A percentile compares a stretch with the other conserved stretches of the same genome.
Evolutionary conservation across 2,113 vertebrate species (phyloP).

Genomic region (Semnopithecus entellus): DNA sequence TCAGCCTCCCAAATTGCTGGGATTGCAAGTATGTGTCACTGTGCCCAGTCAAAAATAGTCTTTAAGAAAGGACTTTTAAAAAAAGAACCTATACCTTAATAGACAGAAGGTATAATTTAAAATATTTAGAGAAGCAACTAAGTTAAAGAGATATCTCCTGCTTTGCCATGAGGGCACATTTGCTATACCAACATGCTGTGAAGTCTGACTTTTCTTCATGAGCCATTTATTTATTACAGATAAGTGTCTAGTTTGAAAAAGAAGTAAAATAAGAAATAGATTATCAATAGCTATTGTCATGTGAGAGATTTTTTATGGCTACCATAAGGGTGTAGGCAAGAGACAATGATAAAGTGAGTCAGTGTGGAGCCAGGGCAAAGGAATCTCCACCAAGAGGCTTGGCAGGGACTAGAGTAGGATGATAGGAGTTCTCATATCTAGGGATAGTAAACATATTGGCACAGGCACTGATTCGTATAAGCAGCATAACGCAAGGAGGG

Average conservation of each 20-base stretch:
- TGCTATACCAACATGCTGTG: not conserved
- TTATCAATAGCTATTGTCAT: not conserved
- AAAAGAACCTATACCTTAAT: not conserved
- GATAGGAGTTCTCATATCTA: not conserved
- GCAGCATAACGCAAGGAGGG: not conserved
- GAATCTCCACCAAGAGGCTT: not conserved
- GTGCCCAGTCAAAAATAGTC: not conserved
- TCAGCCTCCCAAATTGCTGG: no score
- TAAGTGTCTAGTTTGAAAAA: not conserved
- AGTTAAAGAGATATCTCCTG: not conserved
- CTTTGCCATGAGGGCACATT: not conserved
- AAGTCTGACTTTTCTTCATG: not conserved
- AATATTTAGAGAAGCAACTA: not conserved
- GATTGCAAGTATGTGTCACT: no score
- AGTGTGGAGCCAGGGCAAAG: not conserved
- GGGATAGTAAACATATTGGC: not conserved
- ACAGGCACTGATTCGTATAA: not conserved
- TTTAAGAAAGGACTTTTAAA: not conserved
- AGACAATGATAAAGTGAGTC: not conserved
- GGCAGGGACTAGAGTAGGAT: not conserved
- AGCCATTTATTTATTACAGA: not conserved
- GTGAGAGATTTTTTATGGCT: not conserved
- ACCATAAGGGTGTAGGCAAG: not conserved
- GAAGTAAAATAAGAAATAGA: not conserved
- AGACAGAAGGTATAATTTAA: not conserved